Percentiles rank a stretch among this genome's conserved stretches.
Conservation (phyloP, 2,888 invertebrate genomes). For the Mesorhabditis spiculigera region DNA sequence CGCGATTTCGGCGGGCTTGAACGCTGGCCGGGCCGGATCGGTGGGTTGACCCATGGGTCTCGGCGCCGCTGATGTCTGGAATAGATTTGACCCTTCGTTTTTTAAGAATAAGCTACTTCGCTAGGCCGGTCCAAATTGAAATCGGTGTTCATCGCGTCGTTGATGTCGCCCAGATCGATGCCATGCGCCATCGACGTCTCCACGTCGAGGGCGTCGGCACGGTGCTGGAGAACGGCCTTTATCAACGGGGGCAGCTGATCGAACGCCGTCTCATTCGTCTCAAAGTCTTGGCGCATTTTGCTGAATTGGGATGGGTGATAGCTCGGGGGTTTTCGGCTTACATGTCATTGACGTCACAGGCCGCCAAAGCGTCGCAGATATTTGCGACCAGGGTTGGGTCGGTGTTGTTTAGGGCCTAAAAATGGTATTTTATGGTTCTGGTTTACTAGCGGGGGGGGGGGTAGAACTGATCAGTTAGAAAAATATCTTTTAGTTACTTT, state of each 20-base stretch:
- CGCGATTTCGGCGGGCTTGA: neutral
- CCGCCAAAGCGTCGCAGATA: slow-evolving; percentile 27
- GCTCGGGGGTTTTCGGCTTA: slow-evolving; percentile 16
- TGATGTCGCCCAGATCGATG: slow-evolving; percentile 12
- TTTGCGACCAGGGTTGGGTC: slow-evolving; percentile 21
- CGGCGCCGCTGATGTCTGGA: neutral
- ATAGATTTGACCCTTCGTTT: too few species aligned
- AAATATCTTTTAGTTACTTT: too few species aligned
- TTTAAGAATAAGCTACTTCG: neutral
- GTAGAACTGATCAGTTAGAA: too few species aligned
- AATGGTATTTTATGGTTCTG: too few species aligned
- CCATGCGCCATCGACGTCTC: slow-evolving; percentile 13
- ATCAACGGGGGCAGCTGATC: slow-evolving; percentile 32
- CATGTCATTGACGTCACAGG: slow-evolving; percentile 40
- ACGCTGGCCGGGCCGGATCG: neutral
- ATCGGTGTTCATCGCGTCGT: slow-evolving; percentile 8
- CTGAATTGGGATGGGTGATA: slow-evolving; percentile 14
- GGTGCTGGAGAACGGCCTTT: slow-evolving; percentile 24
- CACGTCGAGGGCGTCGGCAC: slow-evolving; percentile 16
- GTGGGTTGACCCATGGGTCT: neutral
- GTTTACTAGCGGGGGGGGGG: too few species aligned
- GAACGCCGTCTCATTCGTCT: slow-evolving; percentile 36
- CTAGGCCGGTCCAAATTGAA: neutral
- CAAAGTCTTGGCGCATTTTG: slow-evolving; percentile 24
- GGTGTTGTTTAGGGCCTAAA: slow-evolving; percentile 16